These are phyloP conservation scores for Arge pagana DNA, from an alignment of 2,888 invertebrate genomes.

Conservation along the genomic window DNA sequence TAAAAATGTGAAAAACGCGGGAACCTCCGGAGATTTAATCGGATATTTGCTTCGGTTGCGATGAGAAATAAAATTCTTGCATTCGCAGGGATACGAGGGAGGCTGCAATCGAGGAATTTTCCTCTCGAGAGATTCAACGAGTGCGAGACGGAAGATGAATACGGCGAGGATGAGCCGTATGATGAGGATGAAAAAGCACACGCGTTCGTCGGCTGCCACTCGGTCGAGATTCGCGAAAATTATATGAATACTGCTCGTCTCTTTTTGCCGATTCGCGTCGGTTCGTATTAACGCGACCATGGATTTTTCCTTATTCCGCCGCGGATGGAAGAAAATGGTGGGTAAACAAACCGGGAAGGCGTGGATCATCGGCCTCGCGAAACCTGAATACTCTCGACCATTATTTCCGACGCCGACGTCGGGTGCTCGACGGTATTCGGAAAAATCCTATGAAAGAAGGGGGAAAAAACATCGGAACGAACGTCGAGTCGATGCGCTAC, in stretches of 20 bases:
- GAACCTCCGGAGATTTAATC: conserved; percentile 13
- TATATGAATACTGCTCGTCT: conserved; percentile 18
- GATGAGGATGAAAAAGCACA: conserved; percentile 25
- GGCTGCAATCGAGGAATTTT: conserved; percentile 18
- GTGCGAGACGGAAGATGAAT: conserved; percentile 20
- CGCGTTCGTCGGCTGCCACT: conserved; percentile 22
- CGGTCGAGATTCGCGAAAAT: conserved; percentile 14
- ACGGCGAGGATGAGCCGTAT: conserved; percentile 23
- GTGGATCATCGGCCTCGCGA: too few species aligned
- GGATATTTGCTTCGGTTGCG: conserved; percentile 11
- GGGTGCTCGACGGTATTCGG: too few species aligned
- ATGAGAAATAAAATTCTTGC: conserved; percentile 5
- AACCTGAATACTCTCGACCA: too few species aligned
- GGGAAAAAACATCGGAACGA: too few species aligned
- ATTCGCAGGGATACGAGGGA: conserved; percentile 16
- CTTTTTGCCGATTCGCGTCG: conserved; percentile 12
- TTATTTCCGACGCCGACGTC: too few species aligned
- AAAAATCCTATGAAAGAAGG: too few species aligned
- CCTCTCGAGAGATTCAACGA: conserved; percentile 20
- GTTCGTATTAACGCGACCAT: conserved; percentile 17
- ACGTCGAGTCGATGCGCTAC: too few species aligned
- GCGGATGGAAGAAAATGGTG: too few species aligned
- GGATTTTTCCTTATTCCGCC: conserved; percentile 15
- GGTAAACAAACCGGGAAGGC: too few species aligned
- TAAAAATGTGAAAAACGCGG: too few species aligned